A percentile compares a stretch with the other conserved stretches of the same genome.
These are phyloP conservation scores for Platysteira castanea DNA, from an alignment of 2,113 vertebrate species.

Conservation along the genomic window DNA sequence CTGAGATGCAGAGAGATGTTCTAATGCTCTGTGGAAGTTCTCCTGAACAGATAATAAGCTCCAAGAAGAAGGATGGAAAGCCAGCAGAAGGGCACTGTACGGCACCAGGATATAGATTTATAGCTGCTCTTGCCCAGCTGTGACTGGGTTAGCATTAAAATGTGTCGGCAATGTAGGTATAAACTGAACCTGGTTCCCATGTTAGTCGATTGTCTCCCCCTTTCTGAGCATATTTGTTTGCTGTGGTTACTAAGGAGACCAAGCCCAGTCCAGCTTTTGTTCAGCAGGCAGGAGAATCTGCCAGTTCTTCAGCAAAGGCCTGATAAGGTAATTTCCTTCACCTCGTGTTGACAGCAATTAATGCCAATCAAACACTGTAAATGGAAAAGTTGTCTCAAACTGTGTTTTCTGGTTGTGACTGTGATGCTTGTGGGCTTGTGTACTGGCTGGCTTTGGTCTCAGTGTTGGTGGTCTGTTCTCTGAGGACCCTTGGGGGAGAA, in stretches of 20 bases:
- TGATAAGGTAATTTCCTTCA: constrained; percentile 72
- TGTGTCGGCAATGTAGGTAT: background rate
- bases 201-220: background rate
- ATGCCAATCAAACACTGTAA: background rate
- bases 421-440: background rate
- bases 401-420: background rate
- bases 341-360: background rate
- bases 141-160: background rate
- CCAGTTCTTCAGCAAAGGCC: constrained; percentile 80
- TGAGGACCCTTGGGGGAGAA: background rate
- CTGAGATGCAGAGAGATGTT: background rate
- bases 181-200: background rate
- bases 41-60: background rate
- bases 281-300: constrained; percentile 68
- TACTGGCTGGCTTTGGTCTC: background rate
- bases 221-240: background rate
- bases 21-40: background rate
- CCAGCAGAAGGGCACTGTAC: background rate
- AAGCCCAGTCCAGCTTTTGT: background rate
- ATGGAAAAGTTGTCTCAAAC: background rate
- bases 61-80: background rate
- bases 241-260: background rate
- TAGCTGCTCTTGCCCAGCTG: background rate
- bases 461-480: background rate
- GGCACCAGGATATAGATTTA: background rate